A percentile compares a stretch with the other conserved stretches of the same genome.
Conservation (phyloP, 2,113 vertebrate species). For the Osmerus mordax region DNA sequence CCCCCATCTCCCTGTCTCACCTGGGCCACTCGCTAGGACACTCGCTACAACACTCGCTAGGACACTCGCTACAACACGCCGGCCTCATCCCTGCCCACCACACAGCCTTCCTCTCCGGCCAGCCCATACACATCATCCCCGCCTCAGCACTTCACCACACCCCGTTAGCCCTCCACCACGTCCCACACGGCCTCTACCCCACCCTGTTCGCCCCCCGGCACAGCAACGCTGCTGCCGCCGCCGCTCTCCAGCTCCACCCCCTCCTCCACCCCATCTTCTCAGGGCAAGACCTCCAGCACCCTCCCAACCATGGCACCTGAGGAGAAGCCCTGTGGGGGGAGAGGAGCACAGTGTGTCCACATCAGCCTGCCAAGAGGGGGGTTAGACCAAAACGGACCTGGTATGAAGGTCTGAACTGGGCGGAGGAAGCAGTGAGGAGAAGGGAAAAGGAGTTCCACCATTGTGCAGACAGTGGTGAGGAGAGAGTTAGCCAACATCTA, state of each 20-base stretch:
- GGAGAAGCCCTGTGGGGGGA: constrained; percentile 10
- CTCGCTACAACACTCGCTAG: constrained; percentile 74
- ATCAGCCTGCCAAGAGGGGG: constrained; percentile 19
- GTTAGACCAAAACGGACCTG: constrained; percentile 4
- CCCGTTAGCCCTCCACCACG: constrained; percentile 89
- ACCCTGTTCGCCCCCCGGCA: constrained; percentile 87
- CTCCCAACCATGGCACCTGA: constrained; percentile 96
- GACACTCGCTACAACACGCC: constrained; percentile 79
- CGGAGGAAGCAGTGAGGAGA: constrained; percentile 25
- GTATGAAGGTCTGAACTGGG: neutral
- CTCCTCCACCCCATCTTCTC: constrained; percentile 98
- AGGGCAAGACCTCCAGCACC: constrained; percentile 98
- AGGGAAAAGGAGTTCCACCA: constrained; percentile 3
- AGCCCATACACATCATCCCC: constrained; percentile 97
- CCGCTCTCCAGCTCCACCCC: constrained; percentile 93
- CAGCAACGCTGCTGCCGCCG: constrained; percentile 78
- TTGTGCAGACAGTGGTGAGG: constrained; percentile 8
- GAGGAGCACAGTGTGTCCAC: constrained; percentile 2
- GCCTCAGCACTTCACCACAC: constrained; percentile 93
- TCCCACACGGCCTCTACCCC: constrained; percentile 91
- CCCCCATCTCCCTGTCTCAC: constrained; percentile 92
- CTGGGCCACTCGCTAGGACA: constrained; percentile 75
- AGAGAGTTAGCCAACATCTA: constrained; percentile 18
- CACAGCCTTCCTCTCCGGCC: constrained; percentile 91
- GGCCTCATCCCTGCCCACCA: constrained; percentile 89